phyloP scores from a whole-genome alignment of 2,797 vertebrate species.

The Pyrrhura leucotis region DNA sequence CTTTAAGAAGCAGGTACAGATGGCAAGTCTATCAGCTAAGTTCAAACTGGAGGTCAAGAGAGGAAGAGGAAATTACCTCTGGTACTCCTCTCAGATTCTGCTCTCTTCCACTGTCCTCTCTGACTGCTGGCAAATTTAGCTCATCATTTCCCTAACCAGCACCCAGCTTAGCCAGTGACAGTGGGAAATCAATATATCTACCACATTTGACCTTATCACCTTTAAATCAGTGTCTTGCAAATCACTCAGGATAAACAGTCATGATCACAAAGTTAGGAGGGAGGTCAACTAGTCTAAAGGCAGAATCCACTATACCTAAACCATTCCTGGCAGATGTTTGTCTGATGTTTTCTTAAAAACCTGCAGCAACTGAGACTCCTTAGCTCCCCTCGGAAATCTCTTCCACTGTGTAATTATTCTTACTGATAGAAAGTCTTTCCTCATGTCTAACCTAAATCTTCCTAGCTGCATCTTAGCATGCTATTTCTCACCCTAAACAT shows the following conservation, averaged over 20 bases:
- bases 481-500: background rate
- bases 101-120: slow-evolving; percentile 44
- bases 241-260: slow-evolving; percentile 50
- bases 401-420: background rate
- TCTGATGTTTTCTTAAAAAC: slow-evolving; percentile 24
- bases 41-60: slow-evolving; percentile 61
- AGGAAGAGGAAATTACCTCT: slow-evolving; percentile 60
- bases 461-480: background rate
- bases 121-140: slow-evolving; percentile 57
- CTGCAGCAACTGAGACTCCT: background rate
- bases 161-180: background rate
- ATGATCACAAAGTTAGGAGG: slow-evolving; percentile 22
- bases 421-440: background rate
- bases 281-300: slow-evolving; percentile 22
- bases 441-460: background rate
- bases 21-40: slow-evolving; percentile 70
- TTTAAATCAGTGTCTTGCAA: slow-evolving; percentile 55
- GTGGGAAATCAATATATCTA: slow-evolving; percentile 61
- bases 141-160: slow-evolving; percentile 29
- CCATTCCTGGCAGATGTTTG: slow-evolving; percentile 8
- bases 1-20: slow-evolving; percentile 62
- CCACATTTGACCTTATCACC: slow-evolving; percentile 60
- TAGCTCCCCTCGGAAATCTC: background rate
- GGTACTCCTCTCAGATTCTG: slow-evolving; percentile 20
- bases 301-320: background rate